Base-by-base conservation (phyloP, 2,113 vertebrate species). In the Camelus dromedarius region DNA sequence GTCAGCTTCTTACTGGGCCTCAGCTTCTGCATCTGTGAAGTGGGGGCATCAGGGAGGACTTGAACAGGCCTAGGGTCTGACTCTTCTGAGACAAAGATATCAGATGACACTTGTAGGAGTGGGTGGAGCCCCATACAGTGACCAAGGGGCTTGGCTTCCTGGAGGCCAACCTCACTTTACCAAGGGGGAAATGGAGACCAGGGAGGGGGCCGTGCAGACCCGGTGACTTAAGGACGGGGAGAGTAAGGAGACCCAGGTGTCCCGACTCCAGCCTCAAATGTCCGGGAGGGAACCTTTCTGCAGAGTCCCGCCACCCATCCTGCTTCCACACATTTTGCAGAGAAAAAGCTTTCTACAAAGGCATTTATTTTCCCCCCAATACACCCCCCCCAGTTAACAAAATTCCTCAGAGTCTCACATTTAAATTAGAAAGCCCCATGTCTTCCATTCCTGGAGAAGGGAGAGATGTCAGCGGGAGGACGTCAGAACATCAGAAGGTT, bases 311-410 rank as follows among this genome's bases (percentile, higher is more conserved):
- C 5, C 24, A 13, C 26, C 35, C 13, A 6, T 5, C 20, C 50
- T 16, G 13, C 32, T 80, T 94, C 67, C 46, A 86, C 48, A 64
- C 18, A 82, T 54, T 60, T 70, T 32, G 18, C 64, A 54, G 92
- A 75, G 54, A 16, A 64, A 62, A 95, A 56, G 20, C 83, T 76
- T 50, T 91, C 79, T 70, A 48, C 79, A 97, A 97, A 96, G 91
- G 1, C 5, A 38, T 99, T 98, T 98, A 99, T 98, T 98, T 94
- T 64, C 60, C 86, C 91, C 96, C 16, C 92, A 84, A 81, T 60
- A 38, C 26, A 54, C 42, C 24, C 26, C 26, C 24, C 26, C 82
- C 94, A 96, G 97, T 97, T 96, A 96, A 98, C 94, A 69, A 84
- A 97, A 96, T 38, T 60, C 64, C 92, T 97, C 94, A 15, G 92